A percentile compares a stretch with the other conserved stretches of the same genome.
phyloP scores from a whole-genome alignment of 2,113 vertebrate species.

The Oncorhynchus tshawytscha region DNA sequence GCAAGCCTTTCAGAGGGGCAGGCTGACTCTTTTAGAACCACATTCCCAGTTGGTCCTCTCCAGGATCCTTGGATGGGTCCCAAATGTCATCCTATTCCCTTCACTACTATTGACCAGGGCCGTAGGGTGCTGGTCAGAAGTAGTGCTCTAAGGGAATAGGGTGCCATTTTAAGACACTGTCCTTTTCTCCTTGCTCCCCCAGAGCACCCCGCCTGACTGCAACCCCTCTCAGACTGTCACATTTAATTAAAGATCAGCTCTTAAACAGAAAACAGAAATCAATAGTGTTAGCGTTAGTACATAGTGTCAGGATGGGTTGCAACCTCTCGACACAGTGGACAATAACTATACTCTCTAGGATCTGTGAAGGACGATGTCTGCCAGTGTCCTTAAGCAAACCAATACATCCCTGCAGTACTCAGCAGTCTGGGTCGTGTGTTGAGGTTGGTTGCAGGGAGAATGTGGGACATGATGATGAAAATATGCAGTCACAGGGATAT shows the following conservation, averaged over 20 bases:
- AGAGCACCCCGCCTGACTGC: background rate
- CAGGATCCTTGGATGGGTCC: background rate
- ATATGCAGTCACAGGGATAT: background rate
- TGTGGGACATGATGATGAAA: background rate
- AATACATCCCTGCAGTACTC: background rate
- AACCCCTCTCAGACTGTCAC: background rate
- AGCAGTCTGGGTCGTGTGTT: background rate
- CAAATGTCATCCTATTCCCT: too few relatives aligned
- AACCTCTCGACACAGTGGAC: background rate
- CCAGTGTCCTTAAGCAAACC: background rate
- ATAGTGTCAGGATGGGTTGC: background rate
- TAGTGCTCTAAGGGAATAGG: too few relatives aligned
- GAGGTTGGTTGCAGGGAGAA: background rate
- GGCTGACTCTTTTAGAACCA: background rate
- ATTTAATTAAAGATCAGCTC: background rate
- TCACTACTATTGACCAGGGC: too few relatives aligned
- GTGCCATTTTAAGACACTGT: too few relatives aligned
- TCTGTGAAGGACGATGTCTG: background rate
- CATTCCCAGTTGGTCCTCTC: background rate
- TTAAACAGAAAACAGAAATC: background rate
- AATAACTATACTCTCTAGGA: background rate
- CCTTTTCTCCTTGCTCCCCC: background rate
- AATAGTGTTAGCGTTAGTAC: conserved; percentile 4
- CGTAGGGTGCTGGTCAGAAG: too few relatives aligned
- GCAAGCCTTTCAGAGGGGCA: background rate